A percentile compares a stretch with the other conserved stretches of the same genome.
phyloP scores from a whole-genome alignment of 2,797 vertebrate genomes.

The Sebastes elongatus region DNA sequence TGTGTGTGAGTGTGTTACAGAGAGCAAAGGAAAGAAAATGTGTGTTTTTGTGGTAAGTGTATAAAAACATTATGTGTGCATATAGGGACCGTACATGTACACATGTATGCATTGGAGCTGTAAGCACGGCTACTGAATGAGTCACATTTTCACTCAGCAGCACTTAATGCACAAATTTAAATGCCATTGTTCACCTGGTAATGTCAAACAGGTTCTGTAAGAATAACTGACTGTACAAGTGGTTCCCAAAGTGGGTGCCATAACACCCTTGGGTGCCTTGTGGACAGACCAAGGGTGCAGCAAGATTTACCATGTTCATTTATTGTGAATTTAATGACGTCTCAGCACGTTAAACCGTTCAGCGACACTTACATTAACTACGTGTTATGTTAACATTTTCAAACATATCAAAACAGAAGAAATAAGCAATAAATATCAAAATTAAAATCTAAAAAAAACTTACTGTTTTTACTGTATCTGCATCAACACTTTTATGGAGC shows the following conservation, averaged over 20 bases:
- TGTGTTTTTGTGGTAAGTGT: not conserved
- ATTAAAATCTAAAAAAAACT: not conserved
- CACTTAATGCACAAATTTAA: not conserved
- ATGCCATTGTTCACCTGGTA: not conserved
- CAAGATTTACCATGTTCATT: not conserved
- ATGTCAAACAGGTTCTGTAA: not conserved
- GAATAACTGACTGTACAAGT: not conserved
- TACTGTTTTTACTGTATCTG: not conserved
- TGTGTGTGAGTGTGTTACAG: slow-evolving; percentile 13
- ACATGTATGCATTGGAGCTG: not conserved
- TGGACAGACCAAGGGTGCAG: not conserved
- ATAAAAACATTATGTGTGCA: slow-evolving; percentile 1
- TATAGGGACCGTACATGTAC: not conserved
- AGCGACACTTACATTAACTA: not conserved
- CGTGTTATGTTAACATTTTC: not conserved
- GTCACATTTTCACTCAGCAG: not conserved
- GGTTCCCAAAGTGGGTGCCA: not conserved
- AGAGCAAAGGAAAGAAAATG: not conserved
- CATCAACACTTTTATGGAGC: not conserved
- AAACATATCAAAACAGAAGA: not conserved
- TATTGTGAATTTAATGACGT: not conserved
- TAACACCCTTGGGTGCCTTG: not conserved
- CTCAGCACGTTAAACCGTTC: not conserved
- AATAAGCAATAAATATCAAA: not conserved
- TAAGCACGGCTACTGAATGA: not conserved